A percentile compares a stretch with the other conserved stretches of the same genome.
These are phyloP conservation scores for Drosophila cognata DNA, from an alignment of 2,888 invertebrate genomes.

Conservation along the genomic window DNA sequence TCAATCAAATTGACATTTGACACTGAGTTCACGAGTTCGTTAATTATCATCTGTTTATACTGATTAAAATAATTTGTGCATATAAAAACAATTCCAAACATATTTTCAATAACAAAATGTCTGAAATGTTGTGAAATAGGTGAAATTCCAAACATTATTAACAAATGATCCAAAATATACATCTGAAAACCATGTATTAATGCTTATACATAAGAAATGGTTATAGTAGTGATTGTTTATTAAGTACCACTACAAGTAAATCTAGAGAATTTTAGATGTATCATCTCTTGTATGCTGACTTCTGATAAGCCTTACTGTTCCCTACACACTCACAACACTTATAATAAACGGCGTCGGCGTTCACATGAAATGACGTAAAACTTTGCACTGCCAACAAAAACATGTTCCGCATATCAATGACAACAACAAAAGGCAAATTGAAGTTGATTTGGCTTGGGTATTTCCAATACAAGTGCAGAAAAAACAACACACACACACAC, in stretches of 20 bases:
- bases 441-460: conserved; percentile 51
- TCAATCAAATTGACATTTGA: neutral
- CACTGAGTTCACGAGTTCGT: neutral
- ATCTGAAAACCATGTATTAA: neutral
- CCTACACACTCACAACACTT: conserved; percentile 45
- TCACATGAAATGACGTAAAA: conserved; percentile 68
- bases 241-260: neutral
- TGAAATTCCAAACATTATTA: neutral
- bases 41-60: neutral
- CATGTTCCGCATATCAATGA: conserved; percentile 79
- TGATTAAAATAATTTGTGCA: conserved; percentile 2
- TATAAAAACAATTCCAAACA: neutral
- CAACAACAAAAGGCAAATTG: conserved; percentile 47
- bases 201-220: neutral
- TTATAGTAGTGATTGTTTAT: neutral
- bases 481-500: neutral
- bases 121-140: neutral
- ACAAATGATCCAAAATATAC: neutral
- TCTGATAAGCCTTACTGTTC: neutral
- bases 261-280: neutral
- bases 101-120: neutral
- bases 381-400: conserved; percentile 67
- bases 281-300: neutral
- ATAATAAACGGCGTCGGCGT: conserved; percentile 40
- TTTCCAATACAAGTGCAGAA: conserved; percentile 58